Evolutionary conservation across 2,888 invertebrate genomes (phyloP).

Genomic region (Eristalis arbustorum): DNA sequence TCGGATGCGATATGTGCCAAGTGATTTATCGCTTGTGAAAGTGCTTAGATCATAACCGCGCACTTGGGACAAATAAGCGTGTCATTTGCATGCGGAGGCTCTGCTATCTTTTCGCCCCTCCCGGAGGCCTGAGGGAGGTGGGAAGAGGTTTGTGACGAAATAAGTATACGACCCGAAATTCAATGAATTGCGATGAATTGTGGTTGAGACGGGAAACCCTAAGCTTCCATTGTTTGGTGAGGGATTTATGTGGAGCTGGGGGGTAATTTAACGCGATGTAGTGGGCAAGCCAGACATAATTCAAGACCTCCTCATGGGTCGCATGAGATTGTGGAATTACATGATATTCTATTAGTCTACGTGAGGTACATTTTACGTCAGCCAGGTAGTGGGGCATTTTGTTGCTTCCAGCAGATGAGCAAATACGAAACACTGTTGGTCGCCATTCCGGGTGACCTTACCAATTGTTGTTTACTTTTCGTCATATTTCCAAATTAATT

Average conservation of each 20-base stretch:
- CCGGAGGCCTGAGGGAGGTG: not conserved
- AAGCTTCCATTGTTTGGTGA: not conserved
- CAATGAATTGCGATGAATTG: not conserved
- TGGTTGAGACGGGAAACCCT: not conserved
- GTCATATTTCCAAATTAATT: no score
- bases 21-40: slow-evolving; percentile 28
- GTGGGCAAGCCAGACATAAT: no score
- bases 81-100: not conserved
- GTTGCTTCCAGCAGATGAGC: no score
- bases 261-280: no score
- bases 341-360: no score
- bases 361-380: no score
- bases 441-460: no score
- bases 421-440: no score
- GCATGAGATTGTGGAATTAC: no score
- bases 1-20: slow-evolving; percentile 13
- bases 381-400: no score
- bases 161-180: not conserved
- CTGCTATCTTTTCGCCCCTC: not conserved
- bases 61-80: not conserved
- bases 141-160: not conserved
- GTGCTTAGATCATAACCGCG: not conserved
- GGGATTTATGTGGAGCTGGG: not conserved
- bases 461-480: no score
- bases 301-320: no score